Base-by-base conservation (phyloP, 2,797 vertebrate species). In the Danio choprae region DNA sequence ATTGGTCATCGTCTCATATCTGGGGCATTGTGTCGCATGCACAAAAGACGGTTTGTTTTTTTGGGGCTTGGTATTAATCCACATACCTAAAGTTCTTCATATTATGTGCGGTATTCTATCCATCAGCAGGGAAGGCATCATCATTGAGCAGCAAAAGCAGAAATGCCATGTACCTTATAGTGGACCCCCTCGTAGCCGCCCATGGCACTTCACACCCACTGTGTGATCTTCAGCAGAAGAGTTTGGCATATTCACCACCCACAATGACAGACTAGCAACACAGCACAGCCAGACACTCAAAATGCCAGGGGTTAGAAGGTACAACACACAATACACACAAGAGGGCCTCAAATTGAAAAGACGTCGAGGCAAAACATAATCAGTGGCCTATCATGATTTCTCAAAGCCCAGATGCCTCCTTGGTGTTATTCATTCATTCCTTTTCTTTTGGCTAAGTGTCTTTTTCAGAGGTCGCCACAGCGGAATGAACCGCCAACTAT, bases 221-320 rank as follows among this genome's bases (percentile, higher is more conserved):
- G 83, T 84, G 81, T 80, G 67, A 73, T 83, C 65, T 77, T 75
- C 22, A 75, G 63, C 50, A 43, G 48, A 81, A 76, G 56, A 46
- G 12, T 50, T 51, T 51, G 29, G 12, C 53, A 53, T 41, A 59
- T 56, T 59, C 29, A 74, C 74, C 83, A 40, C 55, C 71, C 48
- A 53, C 41, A 36, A 59, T 20, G 38, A 68, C 65, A 81, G 44
- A 79, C 55, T 55, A 79, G 82, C 51, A 65, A 46, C 68, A 65
- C 10, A 12, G 36, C 38, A 70, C 58, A 71, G 38, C 58, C 71
- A 41, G 15, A n/a, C 40, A 2, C 68, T 70, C 60, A 65, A 60
- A 77, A 60, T 80, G 74, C 56, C 74, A 77, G 38, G 20, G 36
- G 40, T 72, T 80, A 62, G 69, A 56, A 81, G 64, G 40, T 15